Conservation (phyloP, 2,888 invertebrate genomes). For the Anthrax anthrax region DNA sequence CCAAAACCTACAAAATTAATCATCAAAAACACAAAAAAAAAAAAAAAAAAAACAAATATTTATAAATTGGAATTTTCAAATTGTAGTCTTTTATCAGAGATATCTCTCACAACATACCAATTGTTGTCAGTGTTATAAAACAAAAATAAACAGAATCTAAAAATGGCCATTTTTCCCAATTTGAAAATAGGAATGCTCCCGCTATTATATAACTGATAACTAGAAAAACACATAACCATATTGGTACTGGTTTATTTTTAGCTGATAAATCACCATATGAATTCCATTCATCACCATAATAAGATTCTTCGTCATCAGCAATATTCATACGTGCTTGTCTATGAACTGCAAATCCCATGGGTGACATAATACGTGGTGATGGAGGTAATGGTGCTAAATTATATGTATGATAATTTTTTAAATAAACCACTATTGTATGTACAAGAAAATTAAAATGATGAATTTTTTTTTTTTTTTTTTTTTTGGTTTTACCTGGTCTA, state of each 20-base stretch:
- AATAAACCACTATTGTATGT: background rate
- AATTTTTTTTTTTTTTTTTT: no score
- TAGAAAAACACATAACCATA: constrained; percentile 76
- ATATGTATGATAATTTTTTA: background rate
- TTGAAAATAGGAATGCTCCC: constrained; percentile 71
- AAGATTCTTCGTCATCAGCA: constrained; percentile 46
- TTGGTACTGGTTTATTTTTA: constrained; percentile 58
- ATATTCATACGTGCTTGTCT: constrained; percentile 36
- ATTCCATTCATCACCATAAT: constrained; percentile 38
- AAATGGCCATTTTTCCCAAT: constrained; percentile 77
- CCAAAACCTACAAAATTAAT: constrained; percentile 49
- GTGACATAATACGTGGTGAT: constrained; percentile 52
- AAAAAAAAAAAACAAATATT: background rate
- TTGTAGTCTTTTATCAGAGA: background rate
- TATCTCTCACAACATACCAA: constrained; percentile 37
- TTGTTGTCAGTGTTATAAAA: constrained; percentile 85
- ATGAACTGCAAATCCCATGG: constrained; percentile 49
- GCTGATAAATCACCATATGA: constrained; percentile 32
- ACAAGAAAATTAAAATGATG: background rate
- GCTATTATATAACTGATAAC: constrained; percentile 82
- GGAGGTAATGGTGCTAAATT: constrained; percentile 23
- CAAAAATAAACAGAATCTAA: constrained; percentile 86
- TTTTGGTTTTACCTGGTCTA: constrained; percentile 1
- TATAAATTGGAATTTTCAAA: no score
- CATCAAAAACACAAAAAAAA: constrained; percentile 6